A percentile compares a stretch with the other conserved stretches of the same genome.
phyloP scores from a whole-genome alignment of 2,888 invertebrate genomes.

The Lysandra bellargus region DNA sequence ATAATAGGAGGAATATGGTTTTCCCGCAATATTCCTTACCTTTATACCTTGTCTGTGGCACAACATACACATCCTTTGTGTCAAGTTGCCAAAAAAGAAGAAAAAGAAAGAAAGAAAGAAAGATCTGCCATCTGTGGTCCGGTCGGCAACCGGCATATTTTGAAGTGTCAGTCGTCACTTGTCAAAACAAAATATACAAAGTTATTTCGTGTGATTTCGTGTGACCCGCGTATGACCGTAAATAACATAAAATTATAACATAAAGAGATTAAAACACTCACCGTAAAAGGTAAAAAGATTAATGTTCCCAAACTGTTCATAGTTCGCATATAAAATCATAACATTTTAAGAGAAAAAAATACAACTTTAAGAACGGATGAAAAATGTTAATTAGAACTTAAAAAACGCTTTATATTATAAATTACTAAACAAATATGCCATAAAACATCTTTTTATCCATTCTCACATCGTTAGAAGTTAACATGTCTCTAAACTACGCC shows the following conservation, averaged over 20 bases:
- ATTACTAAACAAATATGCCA: background rate
- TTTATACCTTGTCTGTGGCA: no score
- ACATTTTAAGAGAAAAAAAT: background rate
- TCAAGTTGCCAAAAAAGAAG: no score
- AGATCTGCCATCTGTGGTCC: no score
- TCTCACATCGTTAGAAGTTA: background rate
- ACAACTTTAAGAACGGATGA: background rate
- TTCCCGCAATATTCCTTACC: no score
- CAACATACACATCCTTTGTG: no score
- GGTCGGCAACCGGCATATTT: no score
- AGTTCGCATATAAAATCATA: background rate
- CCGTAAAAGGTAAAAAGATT: background rate
- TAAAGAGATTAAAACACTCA: background rate
- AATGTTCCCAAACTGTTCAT: background rate
- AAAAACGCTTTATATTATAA: background rate
- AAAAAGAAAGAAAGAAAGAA: no score
- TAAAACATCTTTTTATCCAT: background rate
- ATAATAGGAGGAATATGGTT: no score
- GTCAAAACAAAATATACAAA: no score
- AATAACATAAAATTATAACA: background rate
- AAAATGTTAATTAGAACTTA: background rate
- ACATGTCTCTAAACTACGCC: slow-evolving; percentile 72
- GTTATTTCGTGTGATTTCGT: no score
- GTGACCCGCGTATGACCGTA: no score
- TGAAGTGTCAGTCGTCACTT: no score